phyloP scores from a whole-genome alignment of 1,140 invertebrate genomes.

The Drosophila micromelanica region DNA sequence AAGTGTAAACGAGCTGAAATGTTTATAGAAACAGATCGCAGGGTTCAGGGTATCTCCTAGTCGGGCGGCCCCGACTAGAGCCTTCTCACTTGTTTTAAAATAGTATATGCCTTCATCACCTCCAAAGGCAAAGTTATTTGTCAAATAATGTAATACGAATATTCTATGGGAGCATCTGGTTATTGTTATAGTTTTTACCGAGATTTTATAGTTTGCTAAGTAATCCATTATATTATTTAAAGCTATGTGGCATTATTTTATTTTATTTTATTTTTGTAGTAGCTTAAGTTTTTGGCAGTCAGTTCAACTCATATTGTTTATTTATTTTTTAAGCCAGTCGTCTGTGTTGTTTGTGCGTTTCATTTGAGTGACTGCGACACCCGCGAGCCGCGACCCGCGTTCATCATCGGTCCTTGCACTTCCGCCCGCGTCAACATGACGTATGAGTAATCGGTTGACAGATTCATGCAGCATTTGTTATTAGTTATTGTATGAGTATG shows the following conservation, averaged over 20 bases:
- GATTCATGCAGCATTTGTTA: conserved; percentile 44
- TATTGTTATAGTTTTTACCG: background rate
- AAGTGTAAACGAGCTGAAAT: too few relatives aligned
- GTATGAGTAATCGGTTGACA: conserved; percentile 53
- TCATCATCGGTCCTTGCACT: background rate
- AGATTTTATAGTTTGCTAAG: background rate
- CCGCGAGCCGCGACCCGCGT: background rate
- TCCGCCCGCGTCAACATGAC: conserved; percentile 25
- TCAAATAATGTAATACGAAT: background rate
- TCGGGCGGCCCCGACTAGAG: too few relatives aligned
- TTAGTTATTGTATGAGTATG: conserved; percentile 32
- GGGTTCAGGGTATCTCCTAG: too few relatives aligned
- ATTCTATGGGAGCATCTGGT: background rate
- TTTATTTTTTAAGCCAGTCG: conserved; percentile 20
- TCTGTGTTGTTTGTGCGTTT: conserved; percentile 31
- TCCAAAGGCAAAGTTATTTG: too few relatives aligned
- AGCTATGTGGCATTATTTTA: too few relatives aligned
- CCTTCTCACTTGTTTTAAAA: too few relatives aligned
- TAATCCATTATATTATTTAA: background rate
- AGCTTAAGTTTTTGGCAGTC: background rate
- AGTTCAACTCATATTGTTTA: conserved; percentile 12
- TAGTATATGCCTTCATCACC: too few relatives aligned
- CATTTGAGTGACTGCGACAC: conserved; percentile 23
- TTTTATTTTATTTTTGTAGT: too few relatives aligned
- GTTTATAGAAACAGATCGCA: too few relatives aligned